These are phyloP conservation scores for Periophthalmus magnuspinnatus DNA, from an alignment of 2,797 vertebrate species.

Conservation along the genomic window DNA sequence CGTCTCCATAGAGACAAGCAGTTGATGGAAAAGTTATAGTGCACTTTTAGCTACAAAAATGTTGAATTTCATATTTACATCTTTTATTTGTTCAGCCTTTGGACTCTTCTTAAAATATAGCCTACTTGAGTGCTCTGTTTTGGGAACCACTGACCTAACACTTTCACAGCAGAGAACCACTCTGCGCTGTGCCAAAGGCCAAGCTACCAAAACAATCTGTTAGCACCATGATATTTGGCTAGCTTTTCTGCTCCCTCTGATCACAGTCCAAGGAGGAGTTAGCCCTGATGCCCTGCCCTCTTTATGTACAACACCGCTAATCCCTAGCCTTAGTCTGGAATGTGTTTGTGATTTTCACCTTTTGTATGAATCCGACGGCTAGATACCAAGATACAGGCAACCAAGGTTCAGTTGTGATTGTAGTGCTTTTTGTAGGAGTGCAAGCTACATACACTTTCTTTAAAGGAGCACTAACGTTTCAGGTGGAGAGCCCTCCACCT, in stretches of 20 bases:
- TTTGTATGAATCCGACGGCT: background rate
- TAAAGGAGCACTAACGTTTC: too few species aligned
- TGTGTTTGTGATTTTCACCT: constrained; percentile 7
- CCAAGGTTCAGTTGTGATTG: too few species aligned
- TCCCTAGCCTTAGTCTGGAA: background rate
- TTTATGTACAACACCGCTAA: constrained; percentile 29
- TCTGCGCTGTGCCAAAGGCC: constrained; percentile 29
- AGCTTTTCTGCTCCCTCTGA: constrained; percentile 38
- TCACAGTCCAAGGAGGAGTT: constrained; percentile 34
- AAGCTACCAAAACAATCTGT: constrained; percentile 36
- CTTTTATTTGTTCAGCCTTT: too few species aligned
- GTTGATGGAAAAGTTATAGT: too few species aligned
- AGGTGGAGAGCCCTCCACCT: too few species aligned
- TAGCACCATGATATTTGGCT: constrained; percentile 35
- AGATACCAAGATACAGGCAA: too few species aligned
- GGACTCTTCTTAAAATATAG: too few species aligned
- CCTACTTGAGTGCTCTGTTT: background rate
- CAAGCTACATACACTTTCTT: too few species aligned
- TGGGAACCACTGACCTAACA: background rate
- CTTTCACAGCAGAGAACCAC: constrained; percentile 18
- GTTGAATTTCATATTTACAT: too few species aligned
- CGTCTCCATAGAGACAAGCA: too few species aligned
- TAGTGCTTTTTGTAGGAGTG: too few species aligned
- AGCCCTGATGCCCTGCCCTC: constrained; percentile 13
- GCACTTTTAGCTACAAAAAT: too few species aligned